phyloP scores from a whole-genome alignment of 2,113 vertebrate genomes.

The Carollia perspicillata region DNA sequence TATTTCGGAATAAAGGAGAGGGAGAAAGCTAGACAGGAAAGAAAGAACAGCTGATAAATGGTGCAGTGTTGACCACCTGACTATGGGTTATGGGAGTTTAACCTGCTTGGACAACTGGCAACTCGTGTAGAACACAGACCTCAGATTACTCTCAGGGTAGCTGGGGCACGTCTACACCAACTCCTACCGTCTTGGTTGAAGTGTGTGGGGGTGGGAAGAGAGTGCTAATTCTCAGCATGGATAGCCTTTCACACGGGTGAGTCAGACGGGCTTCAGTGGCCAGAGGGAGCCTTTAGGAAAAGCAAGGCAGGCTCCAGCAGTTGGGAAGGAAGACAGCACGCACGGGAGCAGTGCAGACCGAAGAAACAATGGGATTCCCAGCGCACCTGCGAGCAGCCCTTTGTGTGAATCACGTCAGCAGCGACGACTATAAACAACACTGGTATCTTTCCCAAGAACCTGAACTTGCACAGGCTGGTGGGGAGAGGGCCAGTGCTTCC shows the following conservation, averaged over 20 bases:
- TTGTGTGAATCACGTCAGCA: background rate
- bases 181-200: background rate
- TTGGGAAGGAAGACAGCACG: background rate
- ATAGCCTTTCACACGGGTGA: background rate
- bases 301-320: background rate
- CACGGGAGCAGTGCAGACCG: background rate
- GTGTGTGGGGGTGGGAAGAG: background rate
- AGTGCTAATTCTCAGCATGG: background rate
- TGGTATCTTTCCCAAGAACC: background rate
- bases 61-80: background rate
- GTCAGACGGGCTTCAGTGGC: background rate
- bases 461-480: background rate
- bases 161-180: background rate
- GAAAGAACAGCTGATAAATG: background rate
- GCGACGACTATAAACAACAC: background rate
- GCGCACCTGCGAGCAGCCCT: background rate
- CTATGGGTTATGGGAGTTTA: background rate
- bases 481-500: background rate
- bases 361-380: too few species aligned
- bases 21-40: background rate
- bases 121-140: background rate
- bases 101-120: background rate
- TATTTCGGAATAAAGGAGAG: background rate
- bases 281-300: background rate
- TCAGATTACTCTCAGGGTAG: background rate